Base-by-base conservation (phyloP, 2,888 invertebrate species). In the Leptinotarsa rubiginosa region DNA sequence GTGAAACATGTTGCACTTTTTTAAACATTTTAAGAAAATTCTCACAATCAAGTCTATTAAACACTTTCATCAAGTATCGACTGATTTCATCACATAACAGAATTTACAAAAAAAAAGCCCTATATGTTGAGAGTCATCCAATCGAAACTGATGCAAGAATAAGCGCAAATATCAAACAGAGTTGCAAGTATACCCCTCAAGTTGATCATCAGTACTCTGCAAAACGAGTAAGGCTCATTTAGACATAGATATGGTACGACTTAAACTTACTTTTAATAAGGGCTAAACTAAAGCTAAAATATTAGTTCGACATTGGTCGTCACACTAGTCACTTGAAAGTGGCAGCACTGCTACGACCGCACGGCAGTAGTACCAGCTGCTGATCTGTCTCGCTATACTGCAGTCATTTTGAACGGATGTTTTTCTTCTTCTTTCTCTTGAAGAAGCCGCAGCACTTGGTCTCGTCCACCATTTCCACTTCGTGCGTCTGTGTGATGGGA, bases 391-490 rank as follows among this genome's bases (percentile, higher is more conserved):
- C 88, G 84, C 88, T 87, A 83, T 87, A 87, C 84, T 88, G 88
- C 87, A 88, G 88, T 88, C 88, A 88, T 87, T 88, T 88, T 78
- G 87, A 86, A 79, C 87, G 85, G 75, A 86, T 85, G 72, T 86
- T 87, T 93, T 97, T 97, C 94, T 98, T 98, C 96, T 97, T 97
- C 95, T 97, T 97, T 89, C 97, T 94, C 90, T 97, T 97, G 93
- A 97, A 97, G 93, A 98, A 98, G 91, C 97, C 98, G 91, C 98
- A 98, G 92, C 98, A 98, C 97, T 97, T 97, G 91, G 97, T 98
- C 92, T 98, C 98, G 90, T 98, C 97, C 85, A 96, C 94, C 87
- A 97, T 94, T 89, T 98, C 98, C 80, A 97, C 95, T 90, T 98
- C 98, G 87, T 94, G 94, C 80, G 92, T 93, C 88, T 94, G 96